phyloP scores from a whole-genome alignment of 2,888 invertebrate genomes.

The Augiades crinisus region DNA sequence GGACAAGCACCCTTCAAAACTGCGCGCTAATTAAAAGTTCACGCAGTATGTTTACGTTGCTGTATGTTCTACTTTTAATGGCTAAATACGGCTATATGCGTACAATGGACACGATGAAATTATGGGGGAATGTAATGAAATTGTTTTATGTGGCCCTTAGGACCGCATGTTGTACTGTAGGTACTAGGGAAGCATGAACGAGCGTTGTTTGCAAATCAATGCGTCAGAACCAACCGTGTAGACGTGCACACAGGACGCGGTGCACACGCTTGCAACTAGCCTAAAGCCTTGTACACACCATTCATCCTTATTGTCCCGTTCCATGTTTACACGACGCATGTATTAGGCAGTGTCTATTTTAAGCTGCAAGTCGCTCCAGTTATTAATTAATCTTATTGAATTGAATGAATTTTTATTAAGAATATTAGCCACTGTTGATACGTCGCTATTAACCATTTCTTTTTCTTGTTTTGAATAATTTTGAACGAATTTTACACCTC shows the following conservation, averaged over 20 bases:
- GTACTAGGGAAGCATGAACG: slow-evolving; percentile 35
- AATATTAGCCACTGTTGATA: too few relatives aligned
- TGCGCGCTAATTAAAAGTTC: slow-evolving; percentile 26
- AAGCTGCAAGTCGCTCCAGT: too few relatives aligned
- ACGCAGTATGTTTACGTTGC: slow-evolving; percentile 19
- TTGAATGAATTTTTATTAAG: too few relatives aligned
- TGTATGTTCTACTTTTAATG: slow-evolving; percentile 16
- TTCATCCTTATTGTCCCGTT: not conserved
- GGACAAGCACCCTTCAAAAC: slow-evolving; percentile 24
- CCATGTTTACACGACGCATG: not conserved
- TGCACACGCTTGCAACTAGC: slow-evolving; percentile 46
- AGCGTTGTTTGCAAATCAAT: slow-evolving; percentile 48
- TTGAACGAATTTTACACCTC: too few relatives aligned
- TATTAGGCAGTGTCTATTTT: not conserved
- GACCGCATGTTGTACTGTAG: not conserved
- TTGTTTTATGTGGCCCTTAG: slow-evolving; percentile 6
- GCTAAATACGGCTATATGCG: slow-evolving; percentile 13
- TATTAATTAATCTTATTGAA: too few relatives aligned
- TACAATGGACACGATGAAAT: slow-evolving; percentile 13
- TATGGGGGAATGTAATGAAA: slow-evolving; percentile 14
- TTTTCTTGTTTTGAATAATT: too few relatives aligned
- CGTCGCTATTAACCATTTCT: too few relatives aligned
- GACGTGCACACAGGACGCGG: slow-evolving; percentile 39
- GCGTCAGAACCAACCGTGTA: slow-evolving; percentile 43
- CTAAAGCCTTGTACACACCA: not conserved